Conservation (phyloP, 1,140 invertebrate species). For the Drosophila setifemur region DNA sequence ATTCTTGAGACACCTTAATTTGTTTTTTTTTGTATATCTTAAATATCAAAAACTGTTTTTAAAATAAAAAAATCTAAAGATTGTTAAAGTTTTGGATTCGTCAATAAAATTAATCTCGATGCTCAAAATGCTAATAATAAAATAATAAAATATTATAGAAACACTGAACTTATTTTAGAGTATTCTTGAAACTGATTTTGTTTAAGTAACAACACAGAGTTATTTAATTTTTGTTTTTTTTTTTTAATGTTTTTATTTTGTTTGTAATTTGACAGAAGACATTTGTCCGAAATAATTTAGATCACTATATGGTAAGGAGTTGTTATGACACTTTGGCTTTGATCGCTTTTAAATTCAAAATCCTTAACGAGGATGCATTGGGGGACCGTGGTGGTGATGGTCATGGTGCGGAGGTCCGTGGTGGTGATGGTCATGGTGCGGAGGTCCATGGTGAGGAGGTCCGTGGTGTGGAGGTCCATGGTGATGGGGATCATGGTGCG, state of each 20-base stretch:
- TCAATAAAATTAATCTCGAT: too few relatives aligned
- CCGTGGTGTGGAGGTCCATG: constrained; percentile 10
- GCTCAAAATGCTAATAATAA: too few relatives aligned
- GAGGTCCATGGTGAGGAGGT: background rate
- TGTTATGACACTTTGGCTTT: background rate
- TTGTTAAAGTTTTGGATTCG: too few relatives aligned
- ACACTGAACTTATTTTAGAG: too few relatives aligned
- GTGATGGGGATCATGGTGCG: constrained; percentile 4
- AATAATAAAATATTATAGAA: too few relatives aligned
- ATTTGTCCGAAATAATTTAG: background rate
- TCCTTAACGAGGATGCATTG: constrained; percentile 31
- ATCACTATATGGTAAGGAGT: background rate
- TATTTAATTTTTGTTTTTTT: background rate
- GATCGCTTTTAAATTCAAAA: background rate
- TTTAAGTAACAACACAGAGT: too few relatives aligned
- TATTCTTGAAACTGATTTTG: too few relatives aligned
- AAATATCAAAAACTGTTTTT: too few relatives aligned
- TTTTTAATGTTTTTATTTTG: background rate
- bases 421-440: background rate
- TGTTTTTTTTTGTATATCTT: background rate
- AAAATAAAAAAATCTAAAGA: too few relatives aligned
- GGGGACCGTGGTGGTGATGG: constrained; percentile 23
- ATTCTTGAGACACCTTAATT: constrained; percentile 32
- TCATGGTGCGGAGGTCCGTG: constrained; percentile 6
- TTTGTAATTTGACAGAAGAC: background rate